A percentile compares a stretch with the other conserved stretches of the same genome.
Evolutionary conservation across 2,113 vertebrate genomes (phyloP).

Genomic region (Sturnira hondurensis): DNA sequence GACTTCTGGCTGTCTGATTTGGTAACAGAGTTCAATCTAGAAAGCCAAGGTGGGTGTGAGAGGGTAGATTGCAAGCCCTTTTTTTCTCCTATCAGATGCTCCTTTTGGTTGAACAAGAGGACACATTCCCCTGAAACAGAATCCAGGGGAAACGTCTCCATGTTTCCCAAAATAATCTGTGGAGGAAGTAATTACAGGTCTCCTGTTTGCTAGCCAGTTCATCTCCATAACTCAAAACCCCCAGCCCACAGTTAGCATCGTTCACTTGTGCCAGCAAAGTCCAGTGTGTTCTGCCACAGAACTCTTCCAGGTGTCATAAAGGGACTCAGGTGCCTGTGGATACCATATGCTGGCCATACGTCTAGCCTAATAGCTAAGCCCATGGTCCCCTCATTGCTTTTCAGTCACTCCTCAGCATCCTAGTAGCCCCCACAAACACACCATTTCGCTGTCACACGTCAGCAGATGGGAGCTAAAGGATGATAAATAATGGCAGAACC

Average conservation of each 20-base stretch:
- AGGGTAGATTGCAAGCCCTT: background rate
- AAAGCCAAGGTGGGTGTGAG: background rate
- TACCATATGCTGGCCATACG: constrained; percentile 52
- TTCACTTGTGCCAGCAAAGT: constrained; percentile 28
- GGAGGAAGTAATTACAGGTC: background rate
- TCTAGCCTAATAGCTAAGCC: constrained; percentile 48
- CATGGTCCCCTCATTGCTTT: constrained; percentile 54
- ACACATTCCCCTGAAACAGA: background rate
- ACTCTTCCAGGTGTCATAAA: constrained; percentile 62
- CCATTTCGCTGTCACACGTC: constrained; percentile 36
- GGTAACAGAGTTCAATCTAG: background rate
- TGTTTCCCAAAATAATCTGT: background rate
- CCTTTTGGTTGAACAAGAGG: background rate
- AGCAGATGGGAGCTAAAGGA: constrained; percentile 22
- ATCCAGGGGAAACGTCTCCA: background rate
- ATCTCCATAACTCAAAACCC: constrained; percentile 20
- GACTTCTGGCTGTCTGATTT: background rate
- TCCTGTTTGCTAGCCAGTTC: background rate
- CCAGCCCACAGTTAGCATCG: background rate
- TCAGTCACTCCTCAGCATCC: constrained; percentile 57
- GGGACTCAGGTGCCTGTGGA: constrained; percentile 49
- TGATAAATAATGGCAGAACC: constrained; percentile 37
- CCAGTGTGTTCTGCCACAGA: background rate
- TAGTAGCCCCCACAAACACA: background rate
- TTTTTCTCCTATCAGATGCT: background rate